These are phyloP conservation scores for Dinoponera quadriceps DNA, from an alignment of 1,140 invertebrate species.

Conservation along the genomic window DNA sequence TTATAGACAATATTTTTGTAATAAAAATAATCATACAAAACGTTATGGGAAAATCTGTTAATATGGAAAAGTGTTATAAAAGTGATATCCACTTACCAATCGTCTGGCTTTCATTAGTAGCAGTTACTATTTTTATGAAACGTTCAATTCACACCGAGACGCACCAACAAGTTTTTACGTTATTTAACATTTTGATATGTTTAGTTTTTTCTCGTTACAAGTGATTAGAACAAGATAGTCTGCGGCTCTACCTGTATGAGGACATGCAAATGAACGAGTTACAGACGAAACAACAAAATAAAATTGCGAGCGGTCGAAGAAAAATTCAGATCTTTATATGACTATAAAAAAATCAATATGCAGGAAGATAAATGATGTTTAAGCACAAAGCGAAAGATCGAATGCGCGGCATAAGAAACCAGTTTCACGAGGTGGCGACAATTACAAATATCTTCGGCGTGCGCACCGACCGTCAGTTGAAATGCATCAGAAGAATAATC, in stretches of 20 bases:
- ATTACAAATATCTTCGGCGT: slow-evolving; percentile 5
- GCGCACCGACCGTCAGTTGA: background rate
- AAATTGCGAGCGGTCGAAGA: background rate
- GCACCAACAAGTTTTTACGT: background rate
- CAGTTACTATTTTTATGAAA: slow-evolving; percentile 18
- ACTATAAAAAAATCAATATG: background rate
- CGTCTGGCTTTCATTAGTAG: background rate
- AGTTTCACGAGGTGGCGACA: background rate
- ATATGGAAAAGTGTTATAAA: slow-evolving; percentile 1
- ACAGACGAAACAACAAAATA: background rate
- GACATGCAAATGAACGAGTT: background rate
- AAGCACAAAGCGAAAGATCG: background rate
- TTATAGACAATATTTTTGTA: background rate
- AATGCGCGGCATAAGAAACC: background rate
- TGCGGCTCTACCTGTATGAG: background rate
- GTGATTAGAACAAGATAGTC: background rate
- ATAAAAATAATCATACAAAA: slow-evolving; percentile 15
- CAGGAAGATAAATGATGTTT: slow-evolving; percentile 28
- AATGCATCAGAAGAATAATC: background rate
- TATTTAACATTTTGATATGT: slow-evolving; percentile 37
- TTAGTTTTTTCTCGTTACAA: slow-evolving; percentile 19
- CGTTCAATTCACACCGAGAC: slow-evolving; percentile 12
- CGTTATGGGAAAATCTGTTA: background rate
- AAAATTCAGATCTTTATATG: background rate
- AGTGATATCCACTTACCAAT: slow-evolving; percentile 40